Conservation (phyloP, 2,113 vertebrate species). For the Oryzias curvinotus region DNA sequence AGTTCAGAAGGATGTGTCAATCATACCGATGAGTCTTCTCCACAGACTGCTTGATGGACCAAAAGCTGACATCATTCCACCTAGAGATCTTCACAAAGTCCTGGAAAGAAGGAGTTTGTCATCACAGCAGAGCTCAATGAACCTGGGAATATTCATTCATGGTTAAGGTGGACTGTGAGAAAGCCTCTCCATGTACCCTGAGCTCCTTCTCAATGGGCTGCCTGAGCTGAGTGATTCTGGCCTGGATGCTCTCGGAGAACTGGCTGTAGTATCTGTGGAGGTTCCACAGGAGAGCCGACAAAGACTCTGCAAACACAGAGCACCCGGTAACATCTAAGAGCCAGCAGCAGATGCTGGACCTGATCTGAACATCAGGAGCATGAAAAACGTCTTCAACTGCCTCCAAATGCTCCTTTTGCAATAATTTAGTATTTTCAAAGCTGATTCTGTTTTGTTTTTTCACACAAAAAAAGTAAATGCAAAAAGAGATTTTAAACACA, state of each 20-base stretch:
- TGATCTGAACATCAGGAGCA: too few species aligned
- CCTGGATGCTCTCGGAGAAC: slow-evolving; percentile 84
- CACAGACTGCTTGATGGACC: slow-evolving; percentile 96
- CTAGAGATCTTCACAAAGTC: slow-evolving; percentile 97
- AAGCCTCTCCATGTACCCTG: slow-evolving; percentile 77
- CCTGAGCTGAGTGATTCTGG: slow-evolving; percentile 84
- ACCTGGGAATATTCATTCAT: too few species aligned
- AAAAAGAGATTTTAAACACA: too few species aligned
- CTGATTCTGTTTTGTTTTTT: too few species aligned
- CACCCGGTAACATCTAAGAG: too few species aligned
- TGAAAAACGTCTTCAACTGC: too few species aligned
- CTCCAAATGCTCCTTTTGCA: too few species aligned
- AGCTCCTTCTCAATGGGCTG: slow-evolving; percentile 94
- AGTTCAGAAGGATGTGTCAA: background rate
- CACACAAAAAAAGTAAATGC: background rate
- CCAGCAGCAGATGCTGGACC: background rate
- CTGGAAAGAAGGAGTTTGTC: slow-evolving; percentile 62
- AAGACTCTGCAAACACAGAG: slow-evolving; percentile 70
- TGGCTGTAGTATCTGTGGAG: slow-evolving; percentile 92
- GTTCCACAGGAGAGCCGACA: slow-evolving; percentile 93
- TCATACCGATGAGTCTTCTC: slow-evolving; percentile 95
- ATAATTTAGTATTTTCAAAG: too few species aligned
- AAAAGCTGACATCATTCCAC: slow-evolving; percentile 98
- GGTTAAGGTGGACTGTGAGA: too few species aligned
- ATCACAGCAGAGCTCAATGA: background rate